These are phyloP conservation scores for Cryptus armator DNA, from an alignment of 2,888 invertebrate genomes.

Conservation along the genomic window DNA sequence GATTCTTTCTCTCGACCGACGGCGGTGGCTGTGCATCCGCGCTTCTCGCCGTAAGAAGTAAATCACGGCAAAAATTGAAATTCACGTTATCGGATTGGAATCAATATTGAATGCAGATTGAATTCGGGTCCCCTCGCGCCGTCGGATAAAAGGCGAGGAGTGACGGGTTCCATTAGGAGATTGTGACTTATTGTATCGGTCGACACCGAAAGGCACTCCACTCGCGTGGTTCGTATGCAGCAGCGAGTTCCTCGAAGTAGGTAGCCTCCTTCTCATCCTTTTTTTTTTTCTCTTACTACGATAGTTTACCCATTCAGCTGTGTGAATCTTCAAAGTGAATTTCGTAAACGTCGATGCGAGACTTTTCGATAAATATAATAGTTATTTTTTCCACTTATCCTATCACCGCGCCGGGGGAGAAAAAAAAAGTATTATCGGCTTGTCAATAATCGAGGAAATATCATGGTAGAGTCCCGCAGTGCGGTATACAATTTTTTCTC, in stretches of 20 bases:
- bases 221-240: conserved; percentile 61
- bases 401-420: background rate
- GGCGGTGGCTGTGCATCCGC: conserved; percentile 24
- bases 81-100: conserved; percentile 82
- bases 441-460: conserved; percentile 29
- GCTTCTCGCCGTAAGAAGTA: conserved; percentile 77
- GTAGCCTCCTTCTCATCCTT: conserved; percentile 31
- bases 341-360: conserved; percentile 23
- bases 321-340: conserved; percentile 7
- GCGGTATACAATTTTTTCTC: background rate
- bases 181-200: conserved; percentile 80
- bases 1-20: conserved; percentile 51
- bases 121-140: conserved; percentile 73
- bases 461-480: background rate
- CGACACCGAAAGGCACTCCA: conserved; percentile 80
- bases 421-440: conserved; percentile 1
- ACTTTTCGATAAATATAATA: conserved; percentile 27
- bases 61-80: conserved; percentile 82
- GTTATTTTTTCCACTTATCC: conserved; percentile 13
- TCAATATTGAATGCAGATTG: conserved; percentile 84
- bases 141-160: conserved; percentile 72
- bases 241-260: conserved; percentile 42
- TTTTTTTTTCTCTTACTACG: conserved; percentile 23
- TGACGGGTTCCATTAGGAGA: conserved; percentile 81
- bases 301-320: conserved; percentile 18